Evolutionary conservation across 2,888 invertebrate species (phyloP), one percentile per base, ranked within the genome.

Genomic region (Macrophya alboannulata): DNA sequence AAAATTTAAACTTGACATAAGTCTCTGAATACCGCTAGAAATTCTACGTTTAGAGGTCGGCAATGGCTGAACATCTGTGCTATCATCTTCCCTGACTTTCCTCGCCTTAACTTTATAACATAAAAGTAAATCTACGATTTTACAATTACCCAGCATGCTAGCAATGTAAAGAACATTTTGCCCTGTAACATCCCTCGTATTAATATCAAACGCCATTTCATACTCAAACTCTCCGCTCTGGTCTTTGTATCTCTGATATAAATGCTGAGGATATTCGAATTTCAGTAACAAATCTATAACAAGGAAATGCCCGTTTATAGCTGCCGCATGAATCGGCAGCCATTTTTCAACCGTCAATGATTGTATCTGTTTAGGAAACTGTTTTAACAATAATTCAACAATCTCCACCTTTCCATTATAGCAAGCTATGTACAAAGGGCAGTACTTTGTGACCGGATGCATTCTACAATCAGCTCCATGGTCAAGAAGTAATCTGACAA

Each of bases 161-260:
- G 99, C 98, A 87, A 98, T 96, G 94, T 99, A 99, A 15, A 99
- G 94, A 84, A 98, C 97, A 87, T 97, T 99, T 94, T 99, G 98
- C 0, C 98, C 98, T 45, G 97, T 97, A 4, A 97, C 97, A 94
- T 98, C 98, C 88, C 97, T 96, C 72, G 97, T 96, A 94, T 99
- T 99, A 79, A 99, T 95, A 94, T 99, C 99, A 92, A 99, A 98
- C n/a, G 98, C 96, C 93, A 97, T 95, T 40, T 95, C 95, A 94
- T 98, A 99, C 92, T 98, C 97, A 95, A 96, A 97, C 85, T 96
- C 95, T 25, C 97, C 97, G 2, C 95, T 95, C 55, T 95, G 94
- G 92, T 98, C 97, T 85, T 96, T 94, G 90, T 95, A 96, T 90
- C 95, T 95, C 87, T 95, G 95, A 90, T 96, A 94, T 82, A 97